These are phyloP conservation scores for Lophotis ruficrista DNA, from an alignment of 2,113 vertebrate genomes.

Conservation along the genomic window DNA sequence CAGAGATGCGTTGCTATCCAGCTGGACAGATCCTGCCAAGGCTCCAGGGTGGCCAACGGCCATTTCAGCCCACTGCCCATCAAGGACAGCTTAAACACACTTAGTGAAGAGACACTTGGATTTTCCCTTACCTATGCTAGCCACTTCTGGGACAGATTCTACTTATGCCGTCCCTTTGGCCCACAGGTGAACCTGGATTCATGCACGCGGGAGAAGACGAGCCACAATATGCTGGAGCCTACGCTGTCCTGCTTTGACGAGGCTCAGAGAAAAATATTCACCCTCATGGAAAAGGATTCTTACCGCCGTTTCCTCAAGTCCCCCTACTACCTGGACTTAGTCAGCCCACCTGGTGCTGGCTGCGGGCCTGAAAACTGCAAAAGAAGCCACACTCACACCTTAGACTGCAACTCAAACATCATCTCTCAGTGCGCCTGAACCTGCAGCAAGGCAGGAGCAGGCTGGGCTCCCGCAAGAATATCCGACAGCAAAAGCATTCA, in stretches of 20 bases:
- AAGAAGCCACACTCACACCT: conserved; percentile 43
- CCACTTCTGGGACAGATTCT: background rate
- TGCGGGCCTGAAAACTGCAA: conserved; percentile 57
- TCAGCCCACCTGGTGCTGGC: conserved; percentile 35
- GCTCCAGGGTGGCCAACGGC: background rate
- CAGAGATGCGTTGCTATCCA: background rate
- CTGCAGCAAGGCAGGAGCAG: background rate
- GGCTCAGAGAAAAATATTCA: conserved; percentile 90
- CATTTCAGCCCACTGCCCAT: background rate
- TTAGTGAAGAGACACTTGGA: rapidly evolving
- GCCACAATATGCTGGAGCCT: conserved; percentile 80
- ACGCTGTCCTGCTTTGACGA: conserved; percentile 85
- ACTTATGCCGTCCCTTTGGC: background rate
- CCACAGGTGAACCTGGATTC: conserved; percentile 94
- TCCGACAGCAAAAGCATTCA: conserved; percentile 30
- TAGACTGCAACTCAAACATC: conserved; percentile 69
- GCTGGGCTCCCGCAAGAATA: background rate
- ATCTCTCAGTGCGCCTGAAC: conserved; percentile 70
- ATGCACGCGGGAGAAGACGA: conserved; percentile 82
- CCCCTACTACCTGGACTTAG: conserved; percentile 86
- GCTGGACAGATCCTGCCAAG: background rate
- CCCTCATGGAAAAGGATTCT: conserved; percentile 95
- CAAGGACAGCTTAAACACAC: background rate
- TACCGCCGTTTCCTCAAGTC: conserved; percentile 93
- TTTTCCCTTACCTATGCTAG: background rate